These are phyloP conservation scores for Thalassarche chlororhynchos DNA, from an alignment of 2,113 vertebrate species.

Conservation along the genomic window DNA sequence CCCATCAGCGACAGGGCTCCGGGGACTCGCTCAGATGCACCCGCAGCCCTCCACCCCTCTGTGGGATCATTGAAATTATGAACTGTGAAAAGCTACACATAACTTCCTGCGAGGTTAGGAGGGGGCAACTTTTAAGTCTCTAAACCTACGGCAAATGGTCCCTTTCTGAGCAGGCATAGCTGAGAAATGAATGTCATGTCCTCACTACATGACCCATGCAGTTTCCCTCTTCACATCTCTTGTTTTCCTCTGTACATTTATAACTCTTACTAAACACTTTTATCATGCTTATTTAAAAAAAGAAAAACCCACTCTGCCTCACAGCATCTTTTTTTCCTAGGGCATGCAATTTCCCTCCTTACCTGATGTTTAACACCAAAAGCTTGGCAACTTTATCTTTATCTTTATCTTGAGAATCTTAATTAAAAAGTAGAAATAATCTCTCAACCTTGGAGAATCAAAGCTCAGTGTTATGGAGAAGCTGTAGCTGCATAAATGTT, in stretches of 20 bases:
- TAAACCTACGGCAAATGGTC: neutral
- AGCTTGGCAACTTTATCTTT: neutral
- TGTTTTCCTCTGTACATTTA: neutral
- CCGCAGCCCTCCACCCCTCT: neutral
- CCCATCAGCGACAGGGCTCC: neutral
- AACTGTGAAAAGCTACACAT: neutral
- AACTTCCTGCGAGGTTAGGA: neutral
- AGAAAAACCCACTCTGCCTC: neutral
- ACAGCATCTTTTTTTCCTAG: neutral
- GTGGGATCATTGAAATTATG: neutral
- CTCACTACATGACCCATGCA: neutral
- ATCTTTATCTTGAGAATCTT: neutral
- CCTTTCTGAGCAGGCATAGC: neutral
- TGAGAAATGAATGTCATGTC: neutral
- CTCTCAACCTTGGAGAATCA: neutral
- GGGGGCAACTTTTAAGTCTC: neutral
- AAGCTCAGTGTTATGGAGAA: neutral
- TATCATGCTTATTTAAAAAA: neutral
- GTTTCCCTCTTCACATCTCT: neutral
- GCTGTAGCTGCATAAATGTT: neutral
- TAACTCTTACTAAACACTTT: neutral
- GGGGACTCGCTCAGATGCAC: neutral
- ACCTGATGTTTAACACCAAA: neutral
- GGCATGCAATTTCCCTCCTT: neutral
- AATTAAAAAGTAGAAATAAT: neutral